phyloP scores from a whole-genome alignment of 2,113 vertebrate genomes.

The Brienomyrus longianalis region DNA sequence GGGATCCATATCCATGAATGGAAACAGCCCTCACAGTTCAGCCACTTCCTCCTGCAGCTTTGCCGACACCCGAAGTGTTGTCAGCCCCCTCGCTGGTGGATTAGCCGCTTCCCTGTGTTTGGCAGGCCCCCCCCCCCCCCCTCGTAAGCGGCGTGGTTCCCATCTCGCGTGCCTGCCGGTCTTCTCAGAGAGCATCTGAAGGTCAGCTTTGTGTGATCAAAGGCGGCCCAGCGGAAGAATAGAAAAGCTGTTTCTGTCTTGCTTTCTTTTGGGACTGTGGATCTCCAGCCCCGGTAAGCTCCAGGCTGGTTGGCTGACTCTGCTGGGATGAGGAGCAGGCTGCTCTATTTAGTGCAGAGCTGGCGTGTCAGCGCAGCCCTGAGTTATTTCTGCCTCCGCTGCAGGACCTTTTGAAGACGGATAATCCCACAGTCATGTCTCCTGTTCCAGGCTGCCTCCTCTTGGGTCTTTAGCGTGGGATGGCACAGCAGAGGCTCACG shows the following conservation, averaged over 20 bases:
- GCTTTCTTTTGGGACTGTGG: neutral
- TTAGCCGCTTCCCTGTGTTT: neutral
- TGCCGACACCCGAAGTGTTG: neutral
- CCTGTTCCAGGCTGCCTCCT: constrained; percentile 8
- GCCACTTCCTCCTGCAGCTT: neutral
- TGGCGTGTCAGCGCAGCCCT: neutral
- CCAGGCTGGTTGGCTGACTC: neutral
- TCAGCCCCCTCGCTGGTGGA: neutral
- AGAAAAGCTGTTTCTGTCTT: neutral
- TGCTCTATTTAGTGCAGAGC: neutral
- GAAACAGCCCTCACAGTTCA: neutral
- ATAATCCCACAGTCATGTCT: constrained; percentile 4
- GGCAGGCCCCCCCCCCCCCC: neutral
- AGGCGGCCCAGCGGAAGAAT: neutral
- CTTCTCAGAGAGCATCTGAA: neutral
- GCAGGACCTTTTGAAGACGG: constrained; percentile 9
- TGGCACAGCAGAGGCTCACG: neutral
- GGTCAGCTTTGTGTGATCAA: neutral
- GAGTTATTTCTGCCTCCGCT: constrained; percentile 2
- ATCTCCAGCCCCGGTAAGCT: neutral
- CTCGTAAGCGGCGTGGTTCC: neutral
- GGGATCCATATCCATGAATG: neutral
- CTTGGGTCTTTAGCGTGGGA: neutral
- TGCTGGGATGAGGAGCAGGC: neutral
- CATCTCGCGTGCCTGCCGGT: neutral